Conservation (phyloP, 2,888 invertebrate genomes). For the Torymus aiolomorphi region DNA sequence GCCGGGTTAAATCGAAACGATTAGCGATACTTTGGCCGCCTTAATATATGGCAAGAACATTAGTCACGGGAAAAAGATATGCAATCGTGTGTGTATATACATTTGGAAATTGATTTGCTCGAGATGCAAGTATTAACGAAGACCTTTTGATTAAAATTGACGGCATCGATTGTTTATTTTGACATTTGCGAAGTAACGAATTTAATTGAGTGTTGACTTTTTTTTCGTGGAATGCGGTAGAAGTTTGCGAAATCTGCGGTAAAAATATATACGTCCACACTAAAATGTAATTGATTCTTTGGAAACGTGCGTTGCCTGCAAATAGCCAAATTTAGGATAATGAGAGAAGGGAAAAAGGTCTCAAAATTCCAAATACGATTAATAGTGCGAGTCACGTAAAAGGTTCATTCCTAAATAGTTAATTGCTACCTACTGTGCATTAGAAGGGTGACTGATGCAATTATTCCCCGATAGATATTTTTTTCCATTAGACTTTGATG, state of each 20-base stretch:
- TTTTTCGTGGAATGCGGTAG: background rate
- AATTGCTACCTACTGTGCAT: slow-evolving; percentile 17
- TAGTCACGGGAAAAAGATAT: no score
- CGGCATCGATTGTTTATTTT: no score
- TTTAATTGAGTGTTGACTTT: no score
- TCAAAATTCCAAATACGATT: slow-evolving; percentile 10
- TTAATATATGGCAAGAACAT: no score
- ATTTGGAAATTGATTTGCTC: no score
- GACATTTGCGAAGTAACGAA: no score
- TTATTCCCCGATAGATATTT: background rate
- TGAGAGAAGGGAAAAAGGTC: slow-evolving; percentile 5
- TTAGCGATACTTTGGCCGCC: no score
- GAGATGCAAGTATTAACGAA: no score
- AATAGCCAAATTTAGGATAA: slow-evolving; percentile 1
- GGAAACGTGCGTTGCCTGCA: background rate
- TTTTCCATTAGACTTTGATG: background rate
- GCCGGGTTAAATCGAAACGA: no score
- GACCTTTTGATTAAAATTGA: no score
- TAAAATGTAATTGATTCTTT: slow-evolving; percentile 12
- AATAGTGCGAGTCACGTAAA: slow-evolving; percentile 5
- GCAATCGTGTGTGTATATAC: no score
- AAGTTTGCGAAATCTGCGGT: slow-evolving; percentile 5
- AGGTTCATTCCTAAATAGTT: slow-evolving; percentile 16
- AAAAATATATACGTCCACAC: background rate
- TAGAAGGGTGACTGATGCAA: slow-evolving; percentile 7